Evolutionary conservation across 2,888 invertebrate species (phyloP), one percentile per base, ranked within the genome.

Genomic region (Hirtodrosophila histrioides): DNA sequence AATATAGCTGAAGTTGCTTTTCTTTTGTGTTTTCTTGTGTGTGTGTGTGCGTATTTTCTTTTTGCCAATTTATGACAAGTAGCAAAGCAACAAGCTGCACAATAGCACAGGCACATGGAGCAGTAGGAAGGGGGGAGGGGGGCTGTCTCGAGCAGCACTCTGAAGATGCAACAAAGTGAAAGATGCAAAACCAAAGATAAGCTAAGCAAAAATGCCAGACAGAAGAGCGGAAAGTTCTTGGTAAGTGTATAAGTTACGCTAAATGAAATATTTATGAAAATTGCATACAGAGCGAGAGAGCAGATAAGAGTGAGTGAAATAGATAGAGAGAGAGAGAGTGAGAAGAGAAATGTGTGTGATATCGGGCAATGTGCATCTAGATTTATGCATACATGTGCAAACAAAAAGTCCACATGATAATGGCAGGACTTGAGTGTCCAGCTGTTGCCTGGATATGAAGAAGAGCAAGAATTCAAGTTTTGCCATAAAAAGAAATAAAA

Each of bases 241-340:
- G 67, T 66, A 80, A 82, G 69, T 85, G 70, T 78, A 69, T 81
- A 81, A 70, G 68, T 72, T 70, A 70, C 69, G 67, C 75, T 77
- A 88, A 86, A 88, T 88, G 80, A 88, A 86, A 88, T 86, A 86
- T 86, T 83, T 84, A 85, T 85, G 88, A 75, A 86, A 80, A 86
- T 88, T 66, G 88, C 69, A 67, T 29, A 66, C 57, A 58, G 61
- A 68, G 41, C 55, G 37, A 57, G 11, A 61, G n/a, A 17, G 7
- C 43, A 4, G 41, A 8, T 17, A 8, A 37, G 4, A 35, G 41
- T 50, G 37, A 57, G 11, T 58, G n/a, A 17, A 5, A 17, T 44
- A 4, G 41, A 8, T 17, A 8, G 17, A 37, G 4, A 35, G 23
- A n/a, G 4, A 7, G 5, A 31, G 3, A 4, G 7, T 3, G 6